phyloP scores from a whole-genome alignment of 2,113 vertebrate species.

The Nerophis lumbriciformis region DNA sequence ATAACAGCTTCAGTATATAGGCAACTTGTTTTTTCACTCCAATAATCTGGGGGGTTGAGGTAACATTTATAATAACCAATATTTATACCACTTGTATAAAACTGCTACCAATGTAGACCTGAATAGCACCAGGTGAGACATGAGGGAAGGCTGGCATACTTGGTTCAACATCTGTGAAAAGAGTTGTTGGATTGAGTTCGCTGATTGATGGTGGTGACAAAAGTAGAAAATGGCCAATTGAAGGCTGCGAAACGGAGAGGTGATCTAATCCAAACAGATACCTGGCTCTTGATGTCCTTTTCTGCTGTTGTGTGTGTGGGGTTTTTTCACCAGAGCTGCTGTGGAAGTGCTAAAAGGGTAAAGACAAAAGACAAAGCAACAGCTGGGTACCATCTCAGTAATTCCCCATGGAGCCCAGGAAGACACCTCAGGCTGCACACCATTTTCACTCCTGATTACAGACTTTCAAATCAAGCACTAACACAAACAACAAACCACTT shows the following conservation, averaged over 20 bases:
- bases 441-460: constrained; percentile 74
- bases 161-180: constrained; percentile 19
- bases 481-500: constrained; percentile 62
- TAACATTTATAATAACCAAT: too few relatives aligned
- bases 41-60: too few relatives aligned
- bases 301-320: neutral
- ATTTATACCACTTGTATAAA: neutral
- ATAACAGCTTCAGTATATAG: too few relatives aligned
- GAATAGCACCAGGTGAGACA: constrained; percentile 4
- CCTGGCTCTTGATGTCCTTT: constrained; percentile 65
- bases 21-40: too few relatives aligned
- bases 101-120: neutral
- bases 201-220: constrained; percentile 54
- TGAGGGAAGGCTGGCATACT: constrained; percentile 8
- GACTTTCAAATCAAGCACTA: constrained; percentile 69
- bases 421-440: constrained; percentile 64
- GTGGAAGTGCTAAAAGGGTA: constrained; percentile 73
- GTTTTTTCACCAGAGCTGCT: constrained; percentile 47
- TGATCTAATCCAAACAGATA: constrained; percentile 71
- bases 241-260: constrained; percentile 67
- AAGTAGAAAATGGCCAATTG: constrained; percentile 71
- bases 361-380: constrained; percentile 69
- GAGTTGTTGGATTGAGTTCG: constrained; percentile 34
- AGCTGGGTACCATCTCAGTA: constrained; percentile 74
- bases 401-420: constrained; percentile 63